These are phyloP conservation scores for Neodiprion pinetum DNA, from an alignment of 1,140 invertebrate genomes.

Conservation along the genomic window DNA sequence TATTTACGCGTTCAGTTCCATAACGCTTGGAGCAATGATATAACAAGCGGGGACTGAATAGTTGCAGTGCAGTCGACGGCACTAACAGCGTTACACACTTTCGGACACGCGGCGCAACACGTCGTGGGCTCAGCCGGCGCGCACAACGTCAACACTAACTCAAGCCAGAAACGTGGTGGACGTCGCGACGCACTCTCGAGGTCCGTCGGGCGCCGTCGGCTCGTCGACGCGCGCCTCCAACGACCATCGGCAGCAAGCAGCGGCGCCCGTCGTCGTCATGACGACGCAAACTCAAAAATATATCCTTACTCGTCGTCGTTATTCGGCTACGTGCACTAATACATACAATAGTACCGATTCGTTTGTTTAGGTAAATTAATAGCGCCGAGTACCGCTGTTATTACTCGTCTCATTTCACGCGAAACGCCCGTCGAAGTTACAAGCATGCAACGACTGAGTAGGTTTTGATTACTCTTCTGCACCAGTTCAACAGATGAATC, in stretches of 20 bases:
- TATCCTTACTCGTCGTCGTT: background rate
- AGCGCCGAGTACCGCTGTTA: background rate
- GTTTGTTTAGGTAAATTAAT: background rate
- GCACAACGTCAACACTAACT: slow-evolving; percentile 4
- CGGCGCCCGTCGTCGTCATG: background rate
- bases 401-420: background rate
- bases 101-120: background rate
- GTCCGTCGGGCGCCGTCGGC: background rate
- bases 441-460: too few species aligned
- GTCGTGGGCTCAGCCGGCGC: slow-evolving; percentile 2
- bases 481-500: too few species aligned
- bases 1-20: too few species aligned
- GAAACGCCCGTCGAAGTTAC: background rate
- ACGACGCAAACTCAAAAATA: background rate
- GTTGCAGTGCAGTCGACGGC: background rate
- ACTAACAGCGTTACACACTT: background rate
- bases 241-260: background rate
- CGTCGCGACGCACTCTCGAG: background rate
- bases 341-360: background rate
- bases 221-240: background rate
- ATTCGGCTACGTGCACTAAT: too few species aligned
- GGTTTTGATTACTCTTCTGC: too few species aligned
- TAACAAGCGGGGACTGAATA: too few species aligned
- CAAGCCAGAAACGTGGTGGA: slow-evolving; percentile 6
- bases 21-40: too few species aligned